Percentiles rank a stretch among this genome's conserved stretches.
Evolutionary conservation across 2,113 vertebrate species (phyloP).

Genomic region (Apus apus): DNA sequence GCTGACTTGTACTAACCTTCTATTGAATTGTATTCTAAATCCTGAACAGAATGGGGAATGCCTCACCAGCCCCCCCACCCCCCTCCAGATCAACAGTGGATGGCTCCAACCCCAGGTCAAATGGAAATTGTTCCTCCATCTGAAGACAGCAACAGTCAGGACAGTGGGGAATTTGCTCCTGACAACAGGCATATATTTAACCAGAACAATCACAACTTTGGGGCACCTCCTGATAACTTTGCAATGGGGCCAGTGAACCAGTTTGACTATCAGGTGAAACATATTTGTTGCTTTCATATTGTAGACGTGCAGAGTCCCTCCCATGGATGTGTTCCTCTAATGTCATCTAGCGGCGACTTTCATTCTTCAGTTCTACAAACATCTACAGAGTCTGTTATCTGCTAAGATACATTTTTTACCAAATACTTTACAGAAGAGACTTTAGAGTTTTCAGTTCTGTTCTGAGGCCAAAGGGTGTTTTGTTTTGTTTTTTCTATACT

Average conservation of each 20-base stretch:
- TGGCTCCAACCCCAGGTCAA: constrained; percentile 89
- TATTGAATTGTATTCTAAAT: constrained; percentile 74
- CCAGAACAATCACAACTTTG: constrained; percentile 99
- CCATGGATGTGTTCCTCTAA: constrained; percentile 75
- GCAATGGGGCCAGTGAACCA: constrained; percentile 96
- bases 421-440: constrained; percentile 49
- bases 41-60: constrained; percentile 93
- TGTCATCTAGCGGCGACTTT: constrained; percentile 71
- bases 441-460: constrained; percentile 47
- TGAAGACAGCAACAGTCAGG: constrained; percentile 99
- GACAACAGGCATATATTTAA: constrained; percentile 94
- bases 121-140: constrained; percentile 96
- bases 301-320: constrained; percentile 75
- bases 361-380: constrained; percentile 69
- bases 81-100: constrained; percentile 94
- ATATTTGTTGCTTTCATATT: constrained; percentile 82
- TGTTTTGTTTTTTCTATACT: background rate
- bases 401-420: constrained; percentile 51
- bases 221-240: constrained; percentile 96
- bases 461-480: background rate
- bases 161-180: constrained; percentile 94
- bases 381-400: constrained; percentile 62
- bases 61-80: constrained; percentile 92
- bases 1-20: constrained; percentile 28
- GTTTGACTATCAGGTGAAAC: constrained; percentile 99